Percentiles rank a stretch among this genome's conserved stretches.
These are phyloP conservation scores for Pseudococcus longispinus DNA, from an alignment of 2,888 invertebrate species.

Conservation along the genomic window DNA sequence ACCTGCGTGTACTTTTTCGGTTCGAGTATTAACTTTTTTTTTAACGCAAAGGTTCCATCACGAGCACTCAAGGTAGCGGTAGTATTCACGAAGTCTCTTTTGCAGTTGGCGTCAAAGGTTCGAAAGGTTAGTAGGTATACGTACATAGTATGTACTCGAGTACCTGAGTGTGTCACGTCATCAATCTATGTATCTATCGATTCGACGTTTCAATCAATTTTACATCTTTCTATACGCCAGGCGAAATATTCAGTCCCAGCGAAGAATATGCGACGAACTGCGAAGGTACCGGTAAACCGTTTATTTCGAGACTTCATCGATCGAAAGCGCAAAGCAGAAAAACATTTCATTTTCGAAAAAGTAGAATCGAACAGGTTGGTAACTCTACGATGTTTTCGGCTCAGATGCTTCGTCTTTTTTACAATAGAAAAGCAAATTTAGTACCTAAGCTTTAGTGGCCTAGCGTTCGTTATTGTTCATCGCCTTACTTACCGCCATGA, in stretches of 20 bases:
- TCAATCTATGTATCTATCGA: background rate
- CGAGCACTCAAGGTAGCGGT: slow-evolving; percentile 53
- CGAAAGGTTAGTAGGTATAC: slow-evolving; percentile 2
- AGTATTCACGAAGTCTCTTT: slow-evolving; percentile 47
- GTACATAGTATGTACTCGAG: background rate
- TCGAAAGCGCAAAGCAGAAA: slow-evolving; percentile 93
- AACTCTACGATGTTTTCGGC: background rate
- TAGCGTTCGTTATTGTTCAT: no score
- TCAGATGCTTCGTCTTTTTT: no score
- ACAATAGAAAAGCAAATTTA: no score
- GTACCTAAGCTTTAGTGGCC: no score
- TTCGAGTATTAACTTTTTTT: no score
- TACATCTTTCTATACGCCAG: background rate
- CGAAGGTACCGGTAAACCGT: slow-evolving; percentile 14
- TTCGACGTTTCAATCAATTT: background rate
- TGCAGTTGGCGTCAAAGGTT: slow-evolving; percentile 47
- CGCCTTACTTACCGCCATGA: no score
- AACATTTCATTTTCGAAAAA: slow-evolving; percentile 86
- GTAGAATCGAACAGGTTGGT: slow-evolving; percentile 62
- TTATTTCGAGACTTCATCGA: slow-evolving; percentile 79
- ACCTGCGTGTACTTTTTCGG: no score
- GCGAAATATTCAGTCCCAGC: slow-evolving; percentile 39
- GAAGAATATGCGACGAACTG: slow-evolving; percentile 59
- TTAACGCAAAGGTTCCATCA: slow-evolving; percentile 26
- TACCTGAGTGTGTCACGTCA: no score